These are phyloP conservation scores for Cuculus canorus DNA, from an alignment of 2,797 vertebrate species.

Conservation along the genomic window DNA sequence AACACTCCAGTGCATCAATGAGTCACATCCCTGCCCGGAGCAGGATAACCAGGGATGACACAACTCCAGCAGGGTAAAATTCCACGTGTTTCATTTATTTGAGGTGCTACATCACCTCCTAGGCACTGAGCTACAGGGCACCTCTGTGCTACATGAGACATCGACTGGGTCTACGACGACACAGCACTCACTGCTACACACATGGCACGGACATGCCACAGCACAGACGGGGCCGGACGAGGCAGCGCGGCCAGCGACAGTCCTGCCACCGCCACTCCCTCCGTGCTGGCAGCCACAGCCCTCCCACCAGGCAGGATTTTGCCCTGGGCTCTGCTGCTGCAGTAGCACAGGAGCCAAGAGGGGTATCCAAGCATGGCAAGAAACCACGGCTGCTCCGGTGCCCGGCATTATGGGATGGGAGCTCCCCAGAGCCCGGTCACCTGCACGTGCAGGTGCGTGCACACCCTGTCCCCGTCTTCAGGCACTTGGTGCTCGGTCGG, in stretches of 20 bases:
- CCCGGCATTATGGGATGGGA: accelerated
- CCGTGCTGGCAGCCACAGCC: accelerated
- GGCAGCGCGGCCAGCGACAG: background rate
- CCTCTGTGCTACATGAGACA: conserved; percentile 71
- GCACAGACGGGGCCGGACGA: background rate
- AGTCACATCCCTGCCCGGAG: background rate
- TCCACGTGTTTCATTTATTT: conserved; percentile 51
- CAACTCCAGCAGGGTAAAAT: background rate
- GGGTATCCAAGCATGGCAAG: background rate
- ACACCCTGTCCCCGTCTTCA: conserved; percentile 30
- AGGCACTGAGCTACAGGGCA: conserved; percentile 88
- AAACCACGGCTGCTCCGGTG: background rate
- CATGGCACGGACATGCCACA: background rate
- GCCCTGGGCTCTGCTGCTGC: background rate
- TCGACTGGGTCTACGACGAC: conserved; percentile 55
- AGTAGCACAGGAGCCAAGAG: background rate
- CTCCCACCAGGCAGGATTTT: background rate
- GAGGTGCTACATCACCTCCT: conserved; percentile 85
- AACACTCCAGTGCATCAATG: no score
- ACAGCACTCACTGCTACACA: conserved; percentile 66
- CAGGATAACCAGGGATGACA: background rate
- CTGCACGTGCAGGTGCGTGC: background rate
- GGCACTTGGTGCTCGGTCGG: conserved; percentile 61
- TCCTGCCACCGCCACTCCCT: background rate
- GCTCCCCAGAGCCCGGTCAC: background rate